Percentiles rank a stretch among this genome's conserved stretches.
phyloP scores from a whole-genome alignment of 2,888 invertebrate genomes.

The Slavum lentiscoides region DNA sequence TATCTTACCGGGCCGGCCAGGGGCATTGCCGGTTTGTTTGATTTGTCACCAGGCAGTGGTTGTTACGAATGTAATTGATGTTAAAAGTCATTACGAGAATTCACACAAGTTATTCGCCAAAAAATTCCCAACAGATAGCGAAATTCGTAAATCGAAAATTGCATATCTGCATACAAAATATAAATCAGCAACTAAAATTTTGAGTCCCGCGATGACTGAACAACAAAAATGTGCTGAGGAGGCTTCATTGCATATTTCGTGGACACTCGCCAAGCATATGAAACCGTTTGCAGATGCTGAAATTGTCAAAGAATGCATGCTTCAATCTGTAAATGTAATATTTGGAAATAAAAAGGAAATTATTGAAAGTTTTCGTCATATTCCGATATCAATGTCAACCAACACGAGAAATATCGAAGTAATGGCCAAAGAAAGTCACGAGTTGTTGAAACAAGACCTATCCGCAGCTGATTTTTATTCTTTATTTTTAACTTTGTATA shows the following conservation, averaged over 20 bases:
- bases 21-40: too few species aligned
- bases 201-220: neutral
- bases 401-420: slow-evolving; percentile 12
- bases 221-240: neutral
- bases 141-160: slow-evolving; percentile 18
- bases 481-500: slow-evolving; percentile 24
- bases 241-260: slow-evolving; percentile 14
- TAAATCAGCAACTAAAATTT: slow-evolving; percentile 18
- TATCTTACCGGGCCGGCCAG: too few species aligned
- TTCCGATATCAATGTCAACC: neutral
- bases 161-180: slow-evolving; percentile 8
- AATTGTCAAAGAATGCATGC: slow-evolving; percentile 6
- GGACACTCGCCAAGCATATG: neutral
- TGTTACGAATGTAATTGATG: neutral
- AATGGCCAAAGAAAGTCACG: slow-evolving; percentile 1
- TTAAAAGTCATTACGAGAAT: slow-evolving; percentile 9
- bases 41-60: neutral
- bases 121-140: neutral
- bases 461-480: slow-evolving; percentile 38
- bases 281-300: neutral
- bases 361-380: slow-evolving; percentile 17
- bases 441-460: slow-evolving; percentile 10
- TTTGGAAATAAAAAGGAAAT: slow-evolving; percentile 26
- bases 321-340: slow-evolving; percentile 22
- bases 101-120: slow-evolving; percentile 1